Conservation (phyloP, 2,888 invertebrate species). For the Clanis bilineata region DNA sequence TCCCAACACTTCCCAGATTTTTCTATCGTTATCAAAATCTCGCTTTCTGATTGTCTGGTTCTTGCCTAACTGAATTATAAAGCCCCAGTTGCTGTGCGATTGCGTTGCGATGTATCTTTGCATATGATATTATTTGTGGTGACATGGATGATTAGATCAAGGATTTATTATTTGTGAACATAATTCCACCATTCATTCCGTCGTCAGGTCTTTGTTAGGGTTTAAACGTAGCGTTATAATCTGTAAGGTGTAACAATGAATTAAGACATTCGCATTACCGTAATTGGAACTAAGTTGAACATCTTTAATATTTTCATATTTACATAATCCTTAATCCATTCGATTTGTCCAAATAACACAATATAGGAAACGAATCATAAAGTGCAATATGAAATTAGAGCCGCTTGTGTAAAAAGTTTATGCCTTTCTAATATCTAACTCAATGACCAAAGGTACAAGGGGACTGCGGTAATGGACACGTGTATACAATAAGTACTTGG, state of each 20-base stretch:
- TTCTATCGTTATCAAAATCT: conserved; percentile 7
- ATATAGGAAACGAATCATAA: conserved; percentile 31
- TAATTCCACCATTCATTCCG: neutral
- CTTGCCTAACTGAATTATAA: conserved; percentile 12
- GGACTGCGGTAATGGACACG: conserved; percentile 42
- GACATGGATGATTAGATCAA: conserved; percentile 1
- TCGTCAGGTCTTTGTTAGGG: conserved; percentile 17
- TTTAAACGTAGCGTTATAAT: conserved; percentile 39
- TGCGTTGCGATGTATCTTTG: conserved; percentile 59
- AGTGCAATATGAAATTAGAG: conserved; percentile 36
- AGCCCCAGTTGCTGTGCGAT: conserved; percentile 58
- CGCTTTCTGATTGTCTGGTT: conserved; percentile 14
- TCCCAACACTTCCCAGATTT: conserved; percentile 21
- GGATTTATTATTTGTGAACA: conserved; percentile 8
- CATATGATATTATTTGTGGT: conserved; percentile 17
- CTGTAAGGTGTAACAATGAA: conserved; percentile 24
- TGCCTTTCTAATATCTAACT: conserved; percentile 64
- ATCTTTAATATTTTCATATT: neutral
- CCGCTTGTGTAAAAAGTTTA: conserved; percentile 45
- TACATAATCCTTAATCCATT: conserved; percentile 1
- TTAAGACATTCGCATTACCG: neutral
- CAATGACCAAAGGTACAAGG: conserved; percentile 40
- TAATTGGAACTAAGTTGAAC: neutral
- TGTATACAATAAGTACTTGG: conserved; percentile 29
- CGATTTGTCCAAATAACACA: conserved; percentile 11